phyloP scores from a whole-genome alignment of 2,888 invertebrate genomes.

The Tinea trinotella region DNA sequence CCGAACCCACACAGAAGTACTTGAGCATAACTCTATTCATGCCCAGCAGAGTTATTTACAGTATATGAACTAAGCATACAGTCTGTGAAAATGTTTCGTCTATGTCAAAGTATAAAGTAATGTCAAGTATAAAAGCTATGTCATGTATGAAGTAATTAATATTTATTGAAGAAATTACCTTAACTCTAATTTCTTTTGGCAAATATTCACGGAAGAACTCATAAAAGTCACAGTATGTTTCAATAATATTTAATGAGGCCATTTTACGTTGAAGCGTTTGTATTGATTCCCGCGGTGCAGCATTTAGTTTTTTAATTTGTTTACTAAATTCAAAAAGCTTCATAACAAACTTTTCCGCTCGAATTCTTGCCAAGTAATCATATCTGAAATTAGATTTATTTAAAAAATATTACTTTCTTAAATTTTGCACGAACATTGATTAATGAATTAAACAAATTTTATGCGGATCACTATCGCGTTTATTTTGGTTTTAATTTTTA shows the following conservation, averaged over 20 bases:
- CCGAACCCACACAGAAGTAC: too few relatives aligned
- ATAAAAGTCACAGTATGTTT: slow-evolving; percentile 55
- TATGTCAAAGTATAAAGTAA: too few relatives aligned
- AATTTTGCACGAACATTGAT: too few relatives aligned
- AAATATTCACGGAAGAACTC: slow-evolving; percentile 51
- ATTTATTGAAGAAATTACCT: slow-evolving; percentile 33
- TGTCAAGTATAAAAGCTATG: too few relatives aligned
- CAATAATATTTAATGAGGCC: slow-evolving; percentile 44
- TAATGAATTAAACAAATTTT: too few relatives aligned
- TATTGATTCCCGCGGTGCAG: slow-evolving; percentile 33
- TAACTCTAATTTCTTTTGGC: slow-evolving; percentile 52
- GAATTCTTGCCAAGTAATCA: slow-evolving; percentile 51
- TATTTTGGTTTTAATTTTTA: too few relatives aligned
- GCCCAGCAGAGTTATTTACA: too few relatives aligned
- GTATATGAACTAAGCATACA: too few relatives aligned
- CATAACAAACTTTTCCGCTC: slow-evolving; percentile 50
- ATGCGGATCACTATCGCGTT: too few relatives aligned
- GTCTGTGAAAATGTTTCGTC: too few relatives aligned
- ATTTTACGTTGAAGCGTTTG: slow-evolving; percentile 44
- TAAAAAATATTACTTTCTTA: too few relatives aligned
- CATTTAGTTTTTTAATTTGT: slow-evolving; percentile 29
- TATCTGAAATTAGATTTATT: slow-evolving; percentile 38
- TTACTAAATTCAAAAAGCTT: slow-evolving; percentile 42
- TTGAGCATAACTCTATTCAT: too few relatives aligned
- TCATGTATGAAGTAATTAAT: neutral